phyloP scores from a whole-genome alignment of 2,113 vertebrate genomes.

The Semicossyphus pulcher region DNA sequence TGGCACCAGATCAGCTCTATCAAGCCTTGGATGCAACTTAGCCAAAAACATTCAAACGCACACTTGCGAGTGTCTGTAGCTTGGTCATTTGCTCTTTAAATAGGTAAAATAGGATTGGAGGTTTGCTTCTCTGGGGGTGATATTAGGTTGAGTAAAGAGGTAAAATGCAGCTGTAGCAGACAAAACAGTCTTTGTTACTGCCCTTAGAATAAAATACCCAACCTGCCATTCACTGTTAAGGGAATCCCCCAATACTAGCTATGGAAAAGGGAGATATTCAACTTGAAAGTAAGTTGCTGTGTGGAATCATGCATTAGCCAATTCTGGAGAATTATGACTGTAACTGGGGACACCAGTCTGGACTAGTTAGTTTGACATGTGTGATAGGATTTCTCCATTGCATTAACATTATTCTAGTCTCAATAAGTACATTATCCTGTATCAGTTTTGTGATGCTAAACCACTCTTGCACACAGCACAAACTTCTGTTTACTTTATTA shows the following conservation, averaged over 20 bases:
- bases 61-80: background rate
- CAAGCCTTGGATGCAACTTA: background rate
- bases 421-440: rapidly evolving
- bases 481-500: background rate
- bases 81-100: background rate
- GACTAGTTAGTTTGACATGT: background rate
- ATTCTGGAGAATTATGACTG: background rate
- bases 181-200: background rate
- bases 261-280: background rate
- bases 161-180: background rate
- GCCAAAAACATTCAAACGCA: conserved; percentile 5
- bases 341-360: background rate
- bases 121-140: background rate
- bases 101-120: background rate
- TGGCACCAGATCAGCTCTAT: background rate
- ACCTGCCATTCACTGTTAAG: background rate
- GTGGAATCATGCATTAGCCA: background rate
- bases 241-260: background rate
- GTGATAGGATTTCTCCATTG: too few relatives aligned
- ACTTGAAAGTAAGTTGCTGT: background rate
- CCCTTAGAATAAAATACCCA: background rate
- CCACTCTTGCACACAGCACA: background rate
- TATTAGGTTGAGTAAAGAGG: background rate
- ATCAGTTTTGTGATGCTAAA: background rate
- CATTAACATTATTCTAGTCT: background rate